These are phyloP conservation scores for Zaprionus camerounensis DNA, from an alignment of 1,140 invertebrate genomes.

Conservation along the genomic window DNA sequence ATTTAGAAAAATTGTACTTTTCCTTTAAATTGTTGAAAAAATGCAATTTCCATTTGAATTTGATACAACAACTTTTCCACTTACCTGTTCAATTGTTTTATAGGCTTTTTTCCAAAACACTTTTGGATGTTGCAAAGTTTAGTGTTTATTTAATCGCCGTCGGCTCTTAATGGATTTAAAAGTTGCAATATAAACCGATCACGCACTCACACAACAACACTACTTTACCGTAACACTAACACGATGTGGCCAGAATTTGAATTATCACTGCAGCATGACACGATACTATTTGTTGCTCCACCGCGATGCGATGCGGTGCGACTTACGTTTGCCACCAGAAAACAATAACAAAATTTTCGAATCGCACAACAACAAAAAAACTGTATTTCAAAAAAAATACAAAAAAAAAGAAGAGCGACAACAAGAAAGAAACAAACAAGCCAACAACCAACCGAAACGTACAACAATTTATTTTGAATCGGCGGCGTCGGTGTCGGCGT, in stretches of 20 bases:
- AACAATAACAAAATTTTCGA: background rate
- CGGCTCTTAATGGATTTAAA: background rate
- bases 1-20: background rate
- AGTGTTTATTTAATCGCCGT: background rate
- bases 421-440: background rate
- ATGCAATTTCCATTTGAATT: background rate
- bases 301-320: background rate
- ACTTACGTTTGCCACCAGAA: background rate
- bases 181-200: background rate
- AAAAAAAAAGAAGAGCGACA: background rate
- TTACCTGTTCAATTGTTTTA: background rate
- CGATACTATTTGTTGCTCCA: background rate
- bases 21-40: no score
- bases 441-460: background rate
- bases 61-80: background rate
- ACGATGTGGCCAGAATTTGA: background rate
- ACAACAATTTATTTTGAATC: constrained; percentile 7
- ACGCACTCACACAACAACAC: background rate
- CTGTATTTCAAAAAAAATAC: background rate
- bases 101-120: no score
- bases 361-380: background rate
- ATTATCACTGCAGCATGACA: background rate
- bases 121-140: no score
- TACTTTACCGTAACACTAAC: background rate
- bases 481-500: background rate